Base-by-base conservation (phyloP, 2,797 vertebrate genomes). In the Epinephelus malabaricus region DNA sequence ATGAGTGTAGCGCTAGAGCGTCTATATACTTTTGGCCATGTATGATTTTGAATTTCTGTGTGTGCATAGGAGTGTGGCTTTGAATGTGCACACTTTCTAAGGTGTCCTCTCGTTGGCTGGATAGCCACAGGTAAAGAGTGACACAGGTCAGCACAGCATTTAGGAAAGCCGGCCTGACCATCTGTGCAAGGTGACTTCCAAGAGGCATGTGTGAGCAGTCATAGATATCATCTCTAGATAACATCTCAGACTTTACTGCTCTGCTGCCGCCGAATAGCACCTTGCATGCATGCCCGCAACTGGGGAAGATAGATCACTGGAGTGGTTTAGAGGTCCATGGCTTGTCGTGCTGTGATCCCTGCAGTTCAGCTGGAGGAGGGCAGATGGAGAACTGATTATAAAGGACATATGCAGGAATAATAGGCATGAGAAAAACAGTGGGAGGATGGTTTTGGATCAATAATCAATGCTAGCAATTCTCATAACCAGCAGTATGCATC, bases 121-220 rank as follows among this genome's bases (percentile, higher is more conserved):
- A 56, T 51, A 2, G 6, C 69, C 58, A 75, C 70, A 45, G 72
- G 81, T 77, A 45, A 63, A 80, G 30, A 78, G 68, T 30, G 78
- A 80, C 75, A 69, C 43, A 17, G 70, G 69, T 80, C 76, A 74
- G 58, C 53, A 43, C 67, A 23, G 50, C 19, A 30, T 54, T 79
- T 61, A 62, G 54, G 58, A 65, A 49, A 64, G 34, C 50, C 66
- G 70, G 60, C 38, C 62, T 49, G 72, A 49, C 81, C 76, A 81
- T 88, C 78, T 80, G 84, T 87, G 79, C 88, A 93, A 89, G 88
- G 88, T 92, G 88, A 90, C 87, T 84, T 83, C 75, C 46, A 51
- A 76, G 73, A 67, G 63, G 65, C 34, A 53, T 23, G 45, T 58
- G 78, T 56, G 60, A 78, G 51, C 18, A 60, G 60, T 79, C 54